Evolutionary conservation across 2,888 invertebrate genomes (phyloP), one percentile per base, ranked within the genome.

Genomic region (Lepeophtheirus nordmannii): DNA sequence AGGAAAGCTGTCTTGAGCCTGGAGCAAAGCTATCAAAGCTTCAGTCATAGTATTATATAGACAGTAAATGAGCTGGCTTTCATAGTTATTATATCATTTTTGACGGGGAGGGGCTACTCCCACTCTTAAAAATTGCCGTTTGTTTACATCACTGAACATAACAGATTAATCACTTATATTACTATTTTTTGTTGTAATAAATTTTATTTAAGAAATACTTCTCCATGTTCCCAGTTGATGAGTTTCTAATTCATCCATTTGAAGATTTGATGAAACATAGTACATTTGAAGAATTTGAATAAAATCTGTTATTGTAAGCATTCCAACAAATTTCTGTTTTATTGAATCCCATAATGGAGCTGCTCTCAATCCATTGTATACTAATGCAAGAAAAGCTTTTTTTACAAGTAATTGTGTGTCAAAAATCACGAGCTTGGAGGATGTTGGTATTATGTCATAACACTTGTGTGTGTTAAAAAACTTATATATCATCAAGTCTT

Each of bases 401-500:
- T 94, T 92, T 70, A 96, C 97, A 71, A 93, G 85, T 69, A 98
- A 82, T 76, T 94, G 90, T 59, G 97, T 98, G 80, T 99, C 98
- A 78, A 99, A 98, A 69, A 99, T 94, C 71, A 99, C 97, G 76
- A 99, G 82, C 80, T 99, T 99, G 71, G 96, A 94, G 73, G 96
- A 96, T 68, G 94, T 96, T 69, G 98, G 98, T 76, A 99, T 96
- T 78, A 99, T 83, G 81, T 99, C 98, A 80, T 98, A 98, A 78
- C 97, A 97, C 79, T 93, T 94, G 83, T 99, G 97, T 79, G 94
- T 96, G 79, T 92, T 91, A 85, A 98, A 97, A 82, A 98, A 98
- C 78, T 94, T 94, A 72, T 92, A 91, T 79, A 91, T 93, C 75
- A 94, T 93, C 80, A 92, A 17, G 14, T 46, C 53, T 17, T 46